Evolutionary conservation across 2,888 invertebrate species (phyloP).

Genomic region (Acrobasis repandana): DNA sequence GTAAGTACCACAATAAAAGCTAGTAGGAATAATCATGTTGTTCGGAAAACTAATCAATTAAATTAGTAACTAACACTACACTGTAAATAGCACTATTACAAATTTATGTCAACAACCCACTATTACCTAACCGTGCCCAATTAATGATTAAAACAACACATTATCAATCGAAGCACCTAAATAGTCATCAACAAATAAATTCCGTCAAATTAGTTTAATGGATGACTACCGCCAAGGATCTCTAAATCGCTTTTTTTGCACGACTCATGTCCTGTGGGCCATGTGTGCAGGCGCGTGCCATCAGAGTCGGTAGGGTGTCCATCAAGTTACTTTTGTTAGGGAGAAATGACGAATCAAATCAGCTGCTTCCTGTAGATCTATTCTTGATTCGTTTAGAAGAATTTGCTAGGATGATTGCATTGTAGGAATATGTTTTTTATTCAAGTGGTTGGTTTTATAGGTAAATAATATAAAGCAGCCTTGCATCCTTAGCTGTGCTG

Average conservation of each 20-base stretch:
- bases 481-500: too few species aligned
- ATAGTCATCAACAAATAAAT: not conserved
- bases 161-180: not conserved
- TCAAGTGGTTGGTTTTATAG: too few species aligned
- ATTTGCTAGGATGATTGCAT: not conserved
- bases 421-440: too few species aligned
- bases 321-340: not conserved
- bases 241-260: constrained; percentile 19
- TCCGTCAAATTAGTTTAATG: constrained; percentile 13
- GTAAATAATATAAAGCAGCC: too few species aligned
- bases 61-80: too few species aligned
- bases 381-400: not conserved
- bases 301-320: constrained; percentile 17
- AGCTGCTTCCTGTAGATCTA: constrained; percentile 11
- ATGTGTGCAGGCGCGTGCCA: constrained; percentile 18
- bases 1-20: too few species aligned
- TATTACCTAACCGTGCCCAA: too few species aligned
- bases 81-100: too few species aligned
- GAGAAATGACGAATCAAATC: constrained; percentile 11
- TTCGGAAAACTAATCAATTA: too few species aligned
- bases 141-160: too few species aligned
- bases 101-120: too few species aligned
- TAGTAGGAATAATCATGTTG: too few species aligned
- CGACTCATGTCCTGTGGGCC: not conserved
- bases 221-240: constrained; percentile 4